Conservation (phyloP, 2,888 invertebrate genomes). For the Leistus spinibarbis region DNA sequence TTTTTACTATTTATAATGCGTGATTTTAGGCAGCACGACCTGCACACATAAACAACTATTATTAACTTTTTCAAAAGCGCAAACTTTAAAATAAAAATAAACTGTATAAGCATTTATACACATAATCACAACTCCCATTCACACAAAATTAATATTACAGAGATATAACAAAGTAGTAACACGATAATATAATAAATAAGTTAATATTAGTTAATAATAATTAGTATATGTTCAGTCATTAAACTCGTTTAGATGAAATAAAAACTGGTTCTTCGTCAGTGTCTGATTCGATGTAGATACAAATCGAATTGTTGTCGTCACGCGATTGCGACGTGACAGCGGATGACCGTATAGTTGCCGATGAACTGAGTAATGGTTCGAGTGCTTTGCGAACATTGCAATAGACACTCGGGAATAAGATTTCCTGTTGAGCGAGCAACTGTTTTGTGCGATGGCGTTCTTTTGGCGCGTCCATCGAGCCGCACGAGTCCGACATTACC, state of each 20-base stretch:
- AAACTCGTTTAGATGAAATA: conserved; percentile 52
- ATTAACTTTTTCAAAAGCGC: conserved; percentile 9
- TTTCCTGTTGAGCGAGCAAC: conserved; percentile 75
- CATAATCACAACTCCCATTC: conserved; percentile 1
- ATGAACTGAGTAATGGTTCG: conserved; percentile 70
- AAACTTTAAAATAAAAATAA: conserved; percentile 10
- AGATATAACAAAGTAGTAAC: background rate
- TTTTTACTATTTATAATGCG: background rate
- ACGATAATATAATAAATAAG: conserved; percentile 21
- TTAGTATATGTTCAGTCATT: conserved; percentile 35
- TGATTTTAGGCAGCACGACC: conserved; percentile 38
- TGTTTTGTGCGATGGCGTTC: conserved; percentile 66
- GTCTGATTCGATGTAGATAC: conserved; percentile 65
- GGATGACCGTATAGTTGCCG: conserved; percentile 8
- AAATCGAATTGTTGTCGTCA: conserved; percentile 67
- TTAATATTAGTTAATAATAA: conserved; percentile 16
- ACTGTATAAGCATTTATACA: background rate
- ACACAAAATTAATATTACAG: background rate
- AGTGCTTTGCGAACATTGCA: conserved; percentile 76
- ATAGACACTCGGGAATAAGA: conserved; percentile 75
- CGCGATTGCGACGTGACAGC: conserved; percentile 54
- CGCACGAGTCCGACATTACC: conserved; percentile 58
- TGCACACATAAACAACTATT: conserved; percentile 12
- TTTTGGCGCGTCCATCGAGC: conserved; percentile 52
- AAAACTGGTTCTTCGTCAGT: conserved; percentile 72